A percentile compares a stretch with the other conserved stretches of the same genome.
Conservation (phyloP, 2,797 vertebrate species). For the Sebastes wilsoni region DNA sequence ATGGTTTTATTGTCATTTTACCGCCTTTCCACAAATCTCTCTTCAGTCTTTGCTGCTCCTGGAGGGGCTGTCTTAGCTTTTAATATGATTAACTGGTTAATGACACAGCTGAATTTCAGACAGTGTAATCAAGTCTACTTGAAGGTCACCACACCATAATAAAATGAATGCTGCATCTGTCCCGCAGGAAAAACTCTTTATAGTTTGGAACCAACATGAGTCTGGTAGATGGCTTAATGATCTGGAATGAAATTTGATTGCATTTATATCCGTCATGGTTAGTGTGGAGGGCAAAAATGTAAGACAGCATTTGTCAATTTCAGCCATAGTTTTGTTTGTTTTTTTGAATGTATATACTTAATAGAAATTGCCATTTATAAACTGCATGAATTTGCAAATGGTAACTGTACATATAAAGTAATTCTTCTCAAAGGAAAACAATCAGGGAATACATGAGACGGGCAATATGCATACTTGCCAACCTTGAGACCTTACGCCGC, state of each 20-base stretch:
- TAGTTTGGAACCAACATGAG: not conserved
- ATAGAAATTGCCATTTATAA: not conserved
- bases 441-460: not conserved
- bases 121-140: slow-evolving; percentile 3
- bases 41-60: not conserved
- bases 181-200: not conserved
- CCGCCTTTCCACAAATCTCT: not conserved
- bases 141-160: slow-evolving; percentile 4
- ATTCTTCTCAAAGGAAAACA: not conserved
- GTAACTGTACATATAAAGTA: not conserved
- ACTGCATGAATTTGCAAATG: not conserved
- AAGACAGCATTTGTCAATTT: not conserved
- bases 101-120: slow-evolving; percentile 11
- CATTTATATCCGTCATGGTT: not conserved
- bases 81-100: slow-evolving; percentile 25
- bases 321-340: not conserved
- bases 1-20: not conserved
- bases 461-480: no score
- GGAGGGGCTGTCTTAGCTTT: not conserved
- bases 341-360: not conserved
- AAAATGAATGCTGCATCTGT: not conserved
- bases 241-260: not conserved
- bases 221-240: not conserved
- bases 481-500: no score
- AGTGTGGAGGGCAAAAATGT: not conserved